Evolutionary conservation across 2,888 invertebrate species (phyloP).

Genomic region (Spisula solida): DNA sequence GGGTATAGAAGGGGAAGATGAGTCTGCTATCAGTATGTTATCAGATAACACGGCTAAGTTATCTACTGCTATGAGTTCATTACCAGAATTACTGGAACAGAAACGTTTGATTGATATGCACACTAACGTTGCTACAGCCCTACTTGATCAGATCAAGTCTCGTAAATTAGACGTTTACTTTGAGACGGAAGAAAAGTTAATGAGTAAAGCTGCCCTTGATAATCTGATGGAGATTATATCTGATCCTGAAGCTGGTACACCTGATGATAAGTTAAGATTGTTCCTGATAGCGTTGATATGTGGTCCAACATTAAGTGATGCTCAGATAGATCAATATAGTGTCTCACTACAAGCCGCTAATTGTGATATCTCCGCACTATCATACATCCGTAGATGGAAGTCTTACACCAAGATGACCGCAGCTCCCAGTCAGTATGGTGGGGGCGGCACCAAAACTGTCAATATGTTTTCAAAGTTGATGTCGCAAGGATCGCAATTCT

Average conservation of each 20-base stretch:
- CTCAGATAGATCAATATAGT: constrained; percentile 95
- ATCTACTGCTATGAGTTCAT: constrained; percentile 96
- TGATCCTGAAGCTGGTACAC: constrained; percentile 95
- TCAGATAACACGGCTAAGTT: constrained; percentile 90
- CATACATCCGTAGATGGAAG: constrained; percentile 98
- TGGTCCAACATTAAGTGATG: constrained; percentile 92
- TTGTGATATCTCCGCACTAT: constrained; percentile 94
- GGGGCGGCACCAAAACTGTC: constrained; percentile 96
- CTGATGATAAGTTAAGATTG: constrained; percentile 96
- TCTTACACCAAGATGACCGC: constrained; percentile 93
- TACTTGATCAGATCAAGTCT: constrained; percentile 90
- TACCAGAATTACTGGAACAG: constrained; percentile 98
- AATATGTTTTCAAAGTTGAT: constrained; percentile 99
- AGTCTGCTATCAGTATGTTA: constrained; percentile 92
- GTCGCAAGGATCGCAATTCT: constrained; percentile 97
- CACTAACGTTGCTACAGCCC: constrained; percentile 96
- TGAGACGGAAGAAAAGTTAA: constrained; percentile 98
- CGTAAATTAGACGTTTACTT: constrained; percentile 98
- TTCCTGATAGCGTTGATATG: constrained; percentile 96
- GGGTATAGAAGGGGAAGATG: constrained; percentile 97
- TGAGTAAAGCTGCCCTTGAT: constrained; percentile 91
- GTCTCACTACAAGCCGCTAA: constrained; percentile 93
- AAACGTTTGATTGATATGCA: constrained; percentile 99
- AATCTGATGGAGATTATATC: constrained; percentile 95
- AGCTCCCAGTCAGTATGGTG: constrained; percentile 92